Base-by-base conservation (phyloP, 2,888 invertebrate species). In the Coelopa pilipes region DNA sequence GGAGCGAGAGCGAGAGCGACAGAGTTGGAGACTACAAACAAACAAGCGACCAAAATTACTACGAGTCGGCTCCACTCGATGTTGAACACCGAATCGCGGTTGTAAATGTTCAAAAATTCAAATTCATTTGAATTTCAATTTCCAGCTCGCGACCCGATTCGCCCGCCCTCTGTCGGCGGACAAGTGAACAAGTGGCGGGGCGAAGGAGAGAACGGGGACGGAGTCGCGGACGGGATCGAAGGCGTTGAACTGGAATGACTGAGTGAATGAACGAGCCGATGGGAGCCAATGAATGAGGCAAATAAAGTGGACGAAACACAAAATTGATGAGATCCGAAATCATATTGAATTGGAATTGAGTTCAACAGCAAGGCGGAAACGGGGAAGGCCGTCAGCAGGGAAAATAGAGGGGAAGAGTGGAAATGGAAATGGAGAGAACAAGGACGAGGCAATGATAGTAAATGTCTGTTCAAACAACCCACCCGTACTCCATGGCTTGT, bases 41-140 rank as follows among this genome's bases (percentile, higher is more conserved):
- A 34, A 34, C 34, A 34, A 34, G 34, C 34, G 34, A 34, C 34
- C 34, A 7, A 34, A 34, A 34, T 7, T 34, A 34, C 4, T 34
- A 4, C 34, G 34, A 34, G 34, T 34, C 21, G 19, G 45, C 46
- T 46, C 21, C 50, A 57, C 50, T 69, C 46, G 57, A 69, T 69
- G 69, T 69, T 59, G 19, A 69, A 69, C 69, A 69, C 21, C 46
- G 45, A 46, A 69, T 69, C 45, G 57, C 66, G 66, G 66, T 49
- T 66, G 66, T 66, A 50, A 47, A 66, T 50, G 50, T 66, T 66
- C 57, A 69, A 69, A 34, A 34, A 69, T 69, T 69, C 69, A 46
- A 57, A 57, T 69, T 55, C 55, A 69, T 69, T 69, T 57, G 57
- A 69, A 55, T 68, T 68, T 53, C 65, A 65, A 45, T 55, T 55